Evolutionary conservation across 2,113 vertebrate genomes (phyloP), one percentile per base, ranked within the genome.

Genomic region (Columbina picui): DNA sequence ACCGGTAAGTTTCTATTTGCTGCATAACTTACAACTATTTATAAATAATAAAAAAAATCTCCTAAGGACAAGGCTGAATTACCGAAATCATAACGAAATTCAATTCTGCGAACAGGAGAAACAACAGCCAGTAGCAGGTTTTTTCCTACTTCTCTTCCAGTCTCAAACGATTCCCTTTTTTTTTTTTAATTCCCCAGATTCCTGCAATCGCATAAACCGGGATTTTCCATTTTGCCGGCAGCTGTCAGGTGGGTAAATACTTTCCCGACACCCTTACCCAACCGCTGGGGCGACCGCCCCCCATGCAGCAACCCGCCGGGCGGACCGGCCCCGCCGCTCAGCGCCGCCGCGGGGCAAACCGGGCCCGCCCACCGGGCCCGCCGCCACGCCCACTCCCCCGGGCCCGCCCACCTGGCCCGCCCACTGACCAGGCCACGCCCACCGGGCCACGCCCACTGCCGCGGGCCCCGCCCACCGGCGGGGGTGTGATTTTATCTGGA

Each of bases 1-100:
- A 45, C 23, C 25, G 94, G 97, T 97, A 65, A 97, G 97, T 90
- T 86, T 87, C 68, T 36, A 45, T 56, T 45, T 20, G 12, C 36
- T 47, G 23, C 15, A 9, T 60, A 80, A 69, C 9, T 55, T 80
- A 22, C 11, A 52, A 2, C 27, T 0, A 0, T 15, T 75, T 34
- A 32, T 17, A 47, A 65, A 30, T 4, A 26, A 20, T 7, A 63
- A 70, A 74, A 90, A 59, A n/a, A 2, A 1, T 23, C 30, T n/a
- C 34, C 71, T 60, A 81, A 50, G 64, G 7, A 5, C 19, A 32
- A 67, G 56, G 5, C 23, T 2, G 0, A 10, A 14, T 0, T 0
- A 59, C 6, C 8, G 21, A 50, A 77, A 30, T 12, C 16, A 4
- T 5, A 50, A 27, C 18, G 0, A 0, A 45, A 50, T 14, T 43